Evolutionary conservation across 64 coral and sea anemone species (phyloP), one percentile per base, ranked within the genome.

Genomic region (Anthopleura sola): DNA sequence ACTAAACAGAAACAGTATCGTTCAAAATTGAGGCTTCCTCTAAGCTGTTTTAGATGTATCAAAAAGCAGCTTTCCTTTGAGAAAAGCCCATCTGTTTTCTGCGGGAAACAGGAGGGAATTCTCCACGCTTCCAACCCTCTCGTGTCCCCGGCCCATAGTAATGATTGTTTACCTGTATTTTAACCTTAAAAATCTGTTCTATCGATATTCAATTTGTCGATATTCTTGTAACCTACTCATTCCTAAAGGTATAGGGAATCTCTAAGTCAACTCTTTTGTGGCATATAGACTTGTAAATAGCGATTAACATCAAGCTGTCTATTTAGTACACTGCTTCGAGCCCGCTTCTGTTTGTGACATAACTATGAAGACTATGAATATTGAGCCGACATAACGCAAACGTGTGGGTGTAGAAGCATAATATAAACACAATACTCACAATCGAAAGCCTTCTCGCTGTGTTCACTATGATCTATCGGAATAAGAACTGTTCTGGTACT

Each of bases 371-470:
- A n/a, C n/a, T 9, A 62, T 62, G n/a, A n/a, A n/a, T 62, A 62
- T 62, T 62, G n/a, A n/a, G n/a, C 58, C 9, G 4, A 26, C 16
- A 62, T 62, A 62, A 62, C 58, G 58, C 58, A 62, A 62, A 62
- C 58, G 11, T 62, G 21, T 62, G 21, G 58, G 3, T 62, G 23
- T 62, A 26, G 24, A 7, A 71, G 31, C 10, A 12, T 28, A 71
- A 34, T 3, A 71, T 32, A 11, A 6, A 32, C 1, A 71, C 3
- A 71, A 71, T 88, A 93, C 91, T 93, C 85, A 93, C 91, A 93
- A 81, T 93, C 91, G 88, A 93, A 88, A 14, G 91, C 91, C 84
- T 84, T 84, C 44, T 85, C 69, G 24, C 91, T 88, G 56, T 93
- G 86, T 56, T 80, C 74, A 64, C 91, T 93, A 15, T 68, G 75